Conservation (phyloP, 2,888 invertebrate species). For the Gnatocerus cornutus region DNA sequence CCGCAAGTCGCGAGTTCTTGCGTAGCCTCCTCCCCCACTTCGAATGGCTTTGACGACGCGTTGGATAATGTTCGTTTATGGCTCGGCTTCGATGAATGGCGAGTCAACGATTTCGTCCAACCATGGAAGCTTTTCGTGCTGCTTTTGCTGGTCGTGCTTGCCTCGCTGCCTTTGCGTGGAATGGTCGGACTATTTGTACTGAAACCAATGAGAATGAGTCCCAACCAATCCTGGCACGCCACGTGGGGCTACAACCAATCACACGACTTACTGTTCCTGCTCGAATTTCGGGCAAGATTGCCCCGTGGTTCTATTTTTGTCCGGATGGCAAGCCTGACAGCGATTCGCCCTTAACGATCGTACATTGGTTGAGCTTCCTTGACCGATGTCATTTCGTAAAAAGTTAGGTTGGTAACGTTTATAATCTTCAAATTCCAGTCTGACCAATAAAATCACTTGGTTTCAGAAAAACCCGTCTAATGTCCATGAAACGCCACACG, state of each 20-base stretch:
- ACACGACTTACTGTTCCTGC: conserved; percentile 66
- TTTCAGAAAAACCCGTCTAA: conserved; percentile 7
- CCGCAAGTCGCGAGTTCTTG: conserved; percentile 67
- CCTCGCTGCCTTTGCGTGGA: conserved; percentile 67
- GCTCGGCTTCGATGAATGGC: conserved; percentile 61
- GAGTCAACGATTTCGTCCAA: conserved; percentile 70
- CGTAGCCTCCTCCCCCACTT: conserved; percentile 75
- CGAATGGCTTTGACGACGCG: conserved; percentile 65
- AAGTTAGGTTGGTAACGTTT: conserved; percentile 60
- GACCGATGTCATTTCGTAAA: conserved; percentile 61
- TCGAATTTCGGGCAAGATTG: conserved; percentile 71
- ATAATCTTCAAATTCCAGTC: conserved; percentile 67
- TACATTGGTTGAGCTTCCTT: conserved; percentile 55
- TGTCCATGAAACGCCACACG: conserved; percentile 40
- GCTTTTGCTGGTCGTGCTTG: conserved; percentile 61
- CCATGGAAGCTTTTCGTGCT: conserved; percentile 58
- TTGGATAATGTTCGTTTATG: conserved; percentile 66
- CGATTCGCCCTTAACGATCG: conserved; percentile 61
- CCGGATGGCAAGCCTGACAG: conserved; percentile 66
- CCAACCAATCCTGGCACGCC: neutral
- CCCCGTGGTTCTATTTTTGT: conserved; percentile 69
- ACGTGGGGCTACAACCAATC: neutral
- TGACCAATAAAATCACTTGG: conserved; percentile 54
- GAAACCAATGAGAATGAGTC: conserved; percentile 37
- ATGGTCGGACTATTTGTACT: conserved; percentile 68